Evolutionary conservation across 30 jellyfish, hydroid and myxozoan species (phyloP).

Genomic region (Turritopsis dohrnii): DNA sequence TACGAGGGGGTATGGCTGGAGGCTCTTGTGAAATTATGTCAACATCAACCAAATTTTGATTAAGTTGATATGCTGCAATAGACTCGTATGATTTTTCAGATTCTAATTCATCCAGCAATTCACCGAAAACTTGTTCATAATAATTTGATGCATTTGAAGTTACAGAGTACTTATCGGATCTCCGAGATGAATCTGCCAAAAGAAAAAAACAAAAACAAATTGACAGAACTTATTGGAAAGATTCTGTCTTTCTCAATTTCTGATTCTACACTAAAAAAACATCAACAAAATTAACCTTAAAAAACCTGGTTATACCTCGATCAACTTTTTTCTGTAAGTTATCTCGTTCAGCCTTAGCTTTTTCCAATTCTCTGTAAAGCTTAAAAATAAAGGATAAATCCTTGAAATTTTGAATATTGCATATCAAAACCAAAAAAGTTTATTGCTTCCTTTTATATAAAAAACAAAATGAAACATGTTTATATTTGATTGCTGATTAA

Average conservation of each 20-base stretch:
- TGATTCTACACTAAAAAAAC: neutral
- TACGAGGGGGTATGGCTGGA: constrained; percentile 30
- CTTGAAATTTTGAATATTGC: too few relatives aligned
- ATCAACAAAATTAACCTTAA: neutral
- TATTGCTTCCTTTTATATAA: too few relatives aligned
- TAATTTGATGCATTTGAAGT: constrained; percentile 21
- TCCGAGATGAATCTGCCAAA: neutral
- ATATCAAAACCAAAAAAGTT: too few relatives aligned
- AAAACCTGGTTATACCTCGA: too few relatives aligned
- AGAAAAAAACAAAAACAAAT: neutral
- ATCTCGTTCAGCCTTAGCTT: constrained; percentile 13
- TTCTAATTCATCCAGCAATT: constrained; percentile 57
- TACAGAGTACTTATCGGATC: neutral
- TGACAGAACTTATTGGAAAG: too few relatives aligned
- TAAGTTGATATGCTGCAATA: neutral
- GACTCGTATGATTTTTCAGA: constrained; percentile 25
- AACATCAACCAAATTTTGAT: neutral
- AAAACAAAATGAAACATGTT: neutral
- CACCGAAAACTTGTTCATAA: constrained; percentile 77
- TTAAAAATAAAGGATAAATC: neutral
- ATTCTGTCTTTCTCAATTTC: constrained; percentile 10
- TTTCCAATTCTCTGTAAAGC: constrained; percentile 22
- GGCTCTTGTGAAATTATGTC: neutral
- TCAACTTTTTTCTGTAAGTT: neutral
- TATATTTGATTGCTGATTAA: too few relatives aligned